Evolutionary conservation across 1,140 invertebrate genomes (phyloP), one percentile per base, ranked within the genome.

Genomic region (Littorina saxatilis): DNA sequence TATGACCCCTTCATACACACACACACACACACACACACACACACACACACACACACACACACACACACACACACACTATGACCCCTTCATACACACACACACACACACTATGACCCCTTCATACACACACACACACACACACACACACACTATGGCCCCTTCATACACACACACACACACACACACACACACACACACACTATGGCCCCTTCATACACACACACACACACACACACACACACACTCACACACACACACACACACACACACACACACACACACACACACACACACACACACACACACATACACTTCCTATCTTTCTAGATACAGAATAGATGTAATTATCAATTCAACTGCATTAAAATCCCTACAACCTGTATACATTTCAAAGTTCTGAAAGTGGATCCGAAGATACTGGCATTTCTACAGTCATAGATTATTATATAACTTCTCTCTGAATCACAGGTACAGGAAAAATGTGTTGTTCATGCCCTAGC

Each of bases 261-360:
- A 68, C 37, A 68, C 63, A 39, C 63, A 68, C 35, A 63, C 61
- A 63, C 61, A 32, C 61, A 63, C 61, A 63, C 61, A 63, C 61
- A 63, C 29, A 63, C 61, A 35, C 61, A 17, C 61, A 61, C 55
- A 61, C 55, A 61, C 55, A 61, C 55, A 61, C 55, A 23, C 55
- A 61, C 55, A 61, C 17, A 61, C 55, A 61, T 27, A 61, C 55
- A 23, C n/a, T 20, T 27, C 23, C 55, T 58, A 7, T n/a, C n/a
- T n/a, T n/a, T n/a, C n/a, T n/a, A n/a, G n/a, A n/a, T n/a, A n/a
- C n/a, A n/a, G n/a, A n/a, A n/a, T n/a, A n/a, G n/a, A n/a, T n/a
- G n/a, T n/a, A n/a, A n/a, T n/a, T n/a, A n/a, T n/a, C n/a, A n/a
- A n/a, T n/a, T n/a, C n/a, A n/a, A n/a, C n/a, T n/a, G n/a, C n/a